Percentiles rank a stretch among this genome's conserved stretches.
phyloP scores from a whole-genome alignment of 2,797 vertebrate species.

The Ataeniobius toweri region DNA sequence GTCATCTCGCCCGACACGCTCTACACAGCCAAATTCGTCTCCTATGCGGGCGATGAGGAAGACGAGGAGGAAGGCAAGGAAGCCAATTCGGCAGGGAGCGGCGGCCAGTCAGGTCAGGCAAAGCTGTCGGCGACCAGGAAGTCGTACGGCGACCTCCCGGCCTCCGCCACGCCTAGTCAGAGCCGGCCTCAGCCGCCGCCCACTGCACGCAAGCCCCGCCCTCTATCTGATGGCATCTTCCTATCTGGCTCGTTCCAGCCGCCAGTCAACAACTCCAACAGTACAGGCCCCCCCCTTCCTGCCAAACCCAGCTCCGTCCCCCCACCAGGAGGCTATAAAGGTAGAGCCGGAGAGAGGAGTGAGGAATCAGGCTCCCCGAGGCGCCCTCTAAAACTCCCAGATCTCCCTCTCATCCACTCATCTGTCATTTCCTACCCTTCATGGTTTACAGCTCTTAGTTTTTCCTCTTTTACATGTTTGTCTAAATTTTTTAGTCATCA shows the following conservation, averaged over 20 bases:
- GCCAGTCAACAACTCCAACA: constrained; percentile 93
- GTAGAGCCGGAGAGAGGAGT: constrained; percentile 83
- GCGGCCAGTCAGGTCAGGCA: constrained; percentile 91
- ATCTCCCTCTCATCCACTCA: constrained; percentile 67
- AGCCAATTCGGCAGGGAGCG: constrained; percentile 56
- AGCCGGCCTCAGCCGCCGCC: constrained; percentile 85
- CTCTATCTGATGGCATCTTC: constrained; percentile 94
- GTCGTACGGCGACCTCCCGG: constrained; percentile 91
- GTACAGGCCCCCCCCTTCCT: constrained; percentile 89
- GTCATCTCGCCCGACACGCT: constrained; percentile 91
- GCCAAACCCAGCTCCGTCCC: constrained; percentile 84
- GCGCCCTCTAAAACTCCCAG: constrained; percentile 57
- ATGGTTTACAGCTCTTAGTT: constrained; percentile 47
- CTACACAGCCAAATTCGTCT: constrained; percentile 98
- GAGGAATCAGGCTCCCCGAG: constrained; percentile 61
- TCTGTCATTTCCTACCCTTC: constrained; percentile 47
- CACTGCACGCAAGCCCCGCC: constrained; percentile 90
- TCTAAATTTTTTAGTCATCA: constrained; percentile 46
- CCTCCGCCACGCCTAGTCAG: constrained; percentile 70
- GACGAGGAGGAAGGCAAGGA: constrained; percentile 80
- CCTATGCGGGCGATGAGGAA: constrained; percentile 93
- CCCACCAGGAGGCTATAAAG: constrained; percentile 85
- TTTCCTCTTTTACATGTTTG: constrained; percentile 53
- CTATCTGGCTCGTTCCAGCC: constrained; percentile 93
- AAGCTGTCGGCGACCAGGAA: constrained; percentile 89